Conservation (phyloP, 2,888 invertebrate genomes). For the Nysson spinosus region DNA sequence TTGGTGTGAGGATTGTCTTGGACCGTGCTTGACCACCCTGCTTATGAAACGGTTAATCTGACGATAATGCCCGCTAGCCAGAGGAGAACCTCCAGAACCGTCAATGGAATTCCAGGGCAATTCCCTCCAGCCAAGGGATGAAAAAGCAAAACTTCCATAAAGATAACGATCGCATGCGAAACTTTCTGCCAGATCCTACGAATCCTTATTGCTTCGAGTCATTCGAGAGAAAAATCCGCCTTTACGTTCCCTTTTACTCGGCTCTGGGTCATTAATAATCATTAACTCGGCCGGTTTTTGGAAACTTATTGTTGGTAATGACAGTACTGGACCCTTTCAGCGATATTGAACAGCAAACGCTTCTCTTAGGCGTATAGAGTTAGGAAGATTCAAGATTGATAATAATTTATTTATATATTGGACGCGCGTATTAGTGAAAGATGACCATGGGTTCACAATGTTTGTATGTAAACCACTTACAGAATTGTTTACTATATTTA, state of each 20-base stretch:
- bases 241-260: conserved; percentile 10
- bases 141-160: conserved; percentile 20
- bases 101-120: conserved; percentile 53
- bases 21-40: conserved; percentile 41
- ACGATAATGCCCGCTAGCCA: conserved; percentile 50
- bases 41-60: conserved; percentile 57
- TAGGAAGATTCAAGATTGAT: too few species aligned
- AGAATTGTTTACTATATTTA: too few species aligned
- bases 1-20: conserved; percentile 50
- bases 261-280: too few species aligned
- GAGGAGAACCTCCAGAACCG: conserved; percentile 38
- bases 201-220: conserved; percentile 4
- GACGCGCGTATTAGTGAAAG: too few species aligned
- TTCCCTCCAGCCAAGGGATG: conserved; percentile 22
- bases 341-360: too few species aligned
- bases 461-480: too few species aligned
- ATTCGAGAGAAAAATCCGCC: conserved; percentile 10
- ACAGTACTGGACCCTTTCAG: too few species aligned
- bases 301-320: too few species aligned
- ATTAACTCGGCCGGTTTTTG: too few species aligned
- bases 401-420: too few species aligned
- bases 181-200: conserved; percentile 20
- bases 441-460: too few species aligned
- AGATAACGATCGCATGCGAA: conserved; percentile 55
- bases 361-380: too few species aligned